Evolutionary conservation across 2,888 invertebrate genomes (phyloP).

Genomic region (Margaritifera margaritifera): DNA sequence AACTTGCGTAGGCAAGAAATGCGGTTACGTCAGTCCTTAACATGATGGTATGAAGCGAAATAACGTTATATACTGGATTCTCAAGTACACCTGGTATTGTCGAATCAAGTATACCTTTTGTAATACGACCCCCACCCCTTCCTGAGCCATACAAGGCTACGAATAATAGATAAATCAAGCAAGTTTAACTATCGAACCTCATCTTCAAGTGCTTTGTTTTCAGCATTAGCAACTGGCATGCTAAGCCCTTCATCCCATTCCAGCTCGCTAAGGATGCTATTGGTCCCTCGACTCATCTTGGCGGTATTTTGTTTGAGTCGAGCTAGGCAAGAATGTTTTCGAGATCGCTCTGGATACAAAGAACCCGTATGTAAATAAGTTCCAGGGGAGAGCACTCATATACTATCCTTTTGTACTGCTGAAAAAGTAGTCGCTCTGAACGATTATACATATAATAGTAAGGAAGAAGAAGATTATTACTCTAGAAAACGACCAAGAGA

Average conservation of each 20-base stretch:
- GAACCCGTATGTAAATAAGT: conserved; percentile 48
- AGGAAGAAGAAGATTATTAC: too few species aligned
- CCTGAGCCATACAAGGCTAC: background rate
- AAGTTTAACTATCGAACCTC: conserved; percentile 50
- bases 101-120: background rate
- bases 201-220: conserved; percentile 70
- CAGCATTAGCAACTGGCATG: conserved; percentile 72
- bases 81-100: too few species aligned
- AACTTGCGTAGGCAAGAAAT: too few species aligned
- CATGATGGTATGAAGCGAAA: too few species aligned
- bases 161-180: background rate
- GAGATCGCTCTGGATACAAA: conserved; percentile 61
- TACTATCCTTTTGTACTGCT: too few species aligned
- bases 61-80: too few species aligned
- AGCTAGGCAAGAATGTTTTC: conserved; percentile 35
- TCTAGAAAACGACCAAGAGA: too few species aligned
- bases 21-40: too few species aligned
- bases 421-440: too few species aligned
- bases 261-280: conserved; percentile 67
- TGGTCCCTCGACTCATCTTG: conserved; percentile 56
- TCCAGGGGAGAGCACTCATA: too few species aligned
- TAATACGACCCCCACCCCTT: background rate
- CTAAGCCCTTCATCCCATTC: conserved; percentile 73
- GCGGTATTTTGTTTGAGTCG: conserved; percentile 4
- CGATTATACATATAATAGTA: too few species aligned